Percentiles rank a stretch among this genome's conserved stretches.
phyloP scores from a whole-genome alignment of 2,888 invertebrate species.

The Thymelicus acteon region DNA sequence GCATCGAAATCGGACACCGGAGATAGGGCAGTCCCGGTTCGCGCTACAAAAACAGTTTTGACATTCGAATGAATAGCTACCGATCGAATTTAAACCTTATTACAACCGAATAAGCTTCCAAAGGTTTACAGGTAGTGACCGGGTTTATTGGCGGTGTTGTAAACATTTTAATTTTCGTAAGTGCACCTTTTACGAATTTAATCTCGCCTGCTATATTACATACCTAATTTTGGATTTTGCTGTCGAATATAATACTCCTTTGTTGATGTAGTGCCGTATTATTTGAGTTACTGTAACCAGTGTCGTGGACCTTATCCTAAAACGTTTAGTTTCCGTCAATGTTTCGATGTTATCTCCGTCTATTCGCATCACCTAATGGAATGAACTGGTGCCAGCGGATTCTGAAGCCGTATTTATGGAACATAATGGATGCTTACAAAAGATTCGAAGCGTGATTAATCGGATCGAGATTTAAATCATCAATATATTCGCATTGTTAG shows the following conservation, averaged over 20 bases:
- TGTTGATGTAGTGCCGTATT: slow-evolving; percentile 40
- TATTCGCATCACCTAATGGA: slow-evolving; percentile 27
- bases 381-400: slow-evolving; percentile 16
- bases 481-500: slow-evolving; percentile 35
- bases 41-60: slow-evolving; percentile 62
- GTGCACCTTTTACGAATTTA: slow-evolving; percentile 68
- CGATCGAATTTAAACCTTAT: slow-evolving; percentile 55
- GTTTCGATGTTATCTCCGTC: slow-evolving; percentile 15
- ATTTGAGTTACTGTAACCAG: slow-evolving; percentile 47
- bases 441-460: slow-evolving; percentile 32
- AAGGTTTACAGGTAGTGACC: background rate
- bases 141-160: slow-evolving; percentile 41
- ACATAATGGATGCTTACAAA: slow-evolving; percentile 26
- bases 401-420: slow-evolving; percentile 15
- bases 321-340: slow-evolving; percentile 4
- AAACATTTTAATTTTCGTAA: slow-evolving; percentile 78
- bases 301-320: slow-evolving; percentile 21
- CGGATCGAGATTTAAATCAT: slow-evolving; percentile 28
- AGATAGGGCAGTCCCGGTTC: slow-evolving; percentile 78
- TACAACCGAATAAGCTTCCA: slow-evolving; percentile 40
- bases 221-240: slow-evolving; percentile 43
- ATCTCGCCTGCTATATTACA: slow-evolving; percentile 54
- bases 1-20: slow-evolving; percentile 83
- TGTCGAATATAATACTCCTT: slow-evolving; percentile 40
- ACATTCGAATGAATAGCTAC: slow-evolving; percentile 50